Percentiles rank a stretch among this genome's conserved stretches.
phyloP scores from a whole-genome alignment of 2,113 vertebrate species.

The Cynocephalus volans region DNA sequence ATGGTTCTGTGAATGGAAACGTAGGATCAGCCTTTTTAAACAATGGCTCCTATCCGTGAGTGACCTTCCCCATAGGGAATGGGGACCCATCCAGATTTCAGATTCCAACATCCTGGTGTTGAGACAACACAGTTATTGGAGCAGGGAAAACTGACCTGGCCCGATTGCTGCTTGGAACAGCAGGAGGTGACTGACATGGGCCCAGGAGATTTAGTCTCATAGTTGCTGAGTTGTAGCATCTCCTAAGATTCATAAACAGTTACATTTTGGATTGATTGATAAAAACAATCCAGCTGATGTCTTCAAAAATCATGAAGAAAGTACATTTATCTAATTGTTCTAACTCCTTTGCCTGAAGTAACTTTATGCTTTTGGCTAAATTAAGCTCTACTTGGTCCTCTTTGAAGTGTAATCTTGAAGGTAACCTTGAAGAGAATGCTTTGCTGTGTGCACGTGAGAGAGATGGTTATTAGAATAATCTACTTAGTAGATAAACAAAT shows the following conservation, averaged over 20 bases:
- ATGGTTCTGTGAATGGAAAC: background rate
- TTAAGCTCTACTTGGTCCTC: background rate
- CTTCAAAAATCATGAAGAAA: slow-evolving; percentile 48
- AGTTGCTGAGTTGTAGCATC: background rate
- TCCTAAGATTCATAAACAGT: background rate
- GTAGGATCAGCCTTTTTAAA: slow-evolving; percentile 5
- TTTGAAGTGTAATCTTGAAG: slow-evolving; percentile 26
- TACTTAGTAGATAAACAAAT: slow-evolving; percentile 30
- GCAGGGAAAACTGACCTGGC: background rate
- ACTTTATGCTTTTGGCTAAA: slow-evolving; percentile 11
- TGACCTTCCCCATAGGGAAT: background rate
- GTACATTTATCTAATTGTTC: background rate
- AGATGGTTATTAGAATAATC: slow-evolving; percentile 48
- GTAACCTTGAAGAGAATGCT: background rate
- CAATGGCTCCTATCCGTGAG: background rate
- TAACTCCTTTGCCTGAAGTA: background rate
- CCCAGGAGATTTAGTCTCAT: background rate
- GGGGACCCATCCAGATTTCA: background rate
- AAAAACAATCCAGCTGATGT: background rate
- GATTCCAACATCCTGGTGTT: background rate
- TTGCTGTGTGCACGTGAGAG: background rate
- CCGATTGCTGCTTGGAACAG: background rate
- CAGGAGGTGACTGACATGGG: background rate
- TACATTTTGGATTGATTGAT: background rate
- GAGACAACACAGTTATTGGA: background rate